Evolutionary conservation across 1,140 invertebrate genomes (phyloP), one percentile per base, ranked within the genome.

Genomic region (Nasonia giraulti): DNA sequence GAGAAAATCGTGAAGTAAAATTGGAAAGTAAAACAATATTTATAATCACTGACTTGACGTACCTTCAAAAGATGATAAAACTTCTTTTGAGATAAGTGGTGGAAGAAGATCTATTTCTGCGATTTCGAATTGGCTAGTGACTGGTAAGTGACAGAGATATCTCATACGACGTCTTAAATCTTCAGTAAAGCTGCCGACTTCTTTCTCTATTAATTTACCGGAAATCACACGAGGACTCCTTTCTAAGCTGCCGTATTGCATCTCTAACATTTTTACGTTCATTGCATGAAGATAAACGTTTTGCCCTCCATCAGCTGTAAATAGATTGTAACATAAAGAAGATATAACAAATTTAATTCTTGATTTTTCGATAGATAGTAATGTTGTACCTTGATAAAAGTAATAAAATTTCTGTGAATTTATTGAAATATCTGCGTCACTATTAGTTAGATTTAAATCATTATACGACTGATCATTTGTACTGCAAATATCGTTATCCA

Each of bases 221-320:
- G 91, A 93, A 74, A 99, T 95, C 11, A 93, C 89, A n/a, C 93
- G 91, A 0, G 98, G 98, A 84, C 96, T 96, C 69, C 95, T 93
- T 84, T 97, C 96, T 74, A 99, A 94, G 73, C 94, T 94, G 23
- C 97, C 97, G 93, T 98, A 99, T 74, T 97, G 95, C 73, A 96
- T 95, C 89, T 97, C 96, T 86, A 99, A 91, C 95, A 99, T 98
- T 78, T 96, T 96, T 3, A 97, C 95, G 93, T 99, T 99, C 86
- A 99, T 91, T 5, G 97, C 96, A 93, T 99, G 97, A 74, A 99
- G 92, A 91, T 98, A 99, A 40, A 99, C 95, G 90, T 98, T 96
- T 91, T 99, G 98, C 0, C 98, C 98, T 93, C 98, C 97, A 55
- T 94, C 93, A 83, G 96, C 97, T 97, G 88, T 68, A 94, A 93